A percentile compares a stretch with the other conserved stretches of the same genome.
Evolutionary conservation across 2,797 vertebrate genomes (phyloP).

Genomic region (Coreius guichenoti): DNA sequence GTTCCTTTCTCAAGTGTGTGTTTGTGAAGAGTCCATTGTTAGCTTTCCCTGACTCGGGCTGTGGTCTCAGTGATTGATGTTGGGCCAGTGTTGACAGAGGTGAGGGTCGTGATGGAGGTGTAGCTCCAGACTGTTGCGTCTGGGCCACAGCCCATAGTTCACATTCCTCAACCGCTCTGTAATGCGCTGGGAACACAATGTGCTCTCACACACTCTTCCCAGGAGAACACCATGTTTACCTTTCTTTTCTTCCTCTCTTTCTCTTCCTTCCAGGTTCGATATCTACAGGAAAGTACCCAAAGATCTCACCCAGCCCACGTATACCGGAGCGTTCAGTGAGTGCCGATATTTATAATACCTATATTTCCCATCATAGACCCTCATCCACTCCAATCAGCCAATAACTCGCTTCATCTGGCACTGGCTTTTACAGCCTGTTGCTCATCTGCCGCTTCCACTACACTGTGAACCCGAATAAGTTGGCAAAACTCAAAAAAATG

Average conservation of each 20-base stretch:
- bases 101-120: slow-evolving; percentile 43
- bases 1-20: neutral
- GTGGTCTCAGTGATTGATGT: neutral
- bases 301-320: slow-evolving; percentile 99
- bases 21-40: slow-evolving; percentile 30
- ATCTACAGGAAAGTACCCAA: slow-evolving; percentile 99
- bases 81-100: too few species aligned
- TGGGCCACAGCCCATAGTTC: slow-evolving; percentile 71
- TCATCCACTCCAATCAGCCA: slow-evolving; percentile 34
- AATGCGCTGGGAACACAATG: slow-evolving; percentile 79
- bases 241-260: slow-evolving; percentile 34
- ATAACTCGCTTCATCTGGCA: neutral
- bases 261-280: slow-evolving; percentile 86
- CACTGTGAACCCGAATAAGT: too few species aligned
- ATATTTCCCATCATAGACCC: slow-evolving; percentile 54
- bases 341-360: slow-evolving; percentile 63
- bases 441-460: slow-evolving; percentile 5
- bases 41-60: slow-evolving; percentile 8
- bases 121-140: slow-evolving; percentile 57
- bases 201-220: slow-evolving; percentile 65
- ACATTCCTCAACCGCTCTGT: slow-evolving; percentile 77
- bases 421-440: neutral
- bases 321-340: slow-evolving; percentile 99
- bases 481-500: too few species aligned
- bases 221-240: slow-evolving; percentile 71